These are phyloP conservation scores for Tenthredo livida DNA, from an alignment of 2,888 invertebrate species.

Conservation along the genomic window DNA sequence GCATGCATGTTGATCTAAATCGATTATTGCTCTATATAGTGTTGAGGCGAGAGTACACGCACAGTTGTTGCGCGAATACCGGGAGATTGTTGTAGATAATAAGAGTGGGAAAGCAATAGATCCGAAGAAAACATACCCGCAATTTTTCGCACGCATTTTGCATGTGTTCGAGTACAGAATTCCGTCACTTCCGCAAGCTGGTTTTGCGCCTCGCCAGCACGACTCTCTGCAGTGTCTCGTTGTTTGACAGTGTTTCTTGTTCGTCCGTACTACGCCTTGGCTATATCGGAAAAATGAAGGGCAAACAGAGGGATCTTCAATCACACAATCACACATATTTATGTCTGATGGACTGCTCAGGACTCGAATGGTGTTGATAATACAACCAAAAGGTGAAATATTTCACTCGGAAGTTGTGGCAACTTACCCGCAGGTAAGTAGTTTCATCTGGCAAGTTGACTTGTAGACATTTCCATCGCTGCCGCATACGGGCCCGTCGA, in stretches of 20 bases:
- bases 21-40: not conserved
- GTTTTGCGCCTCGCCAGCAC: slow-evolving; percentile 93
- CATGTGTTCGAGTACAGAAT: slow-evolving; percentile 94
- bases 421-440: slow-evolving; percentile 91
- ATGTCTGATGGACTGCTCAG: not conserved
- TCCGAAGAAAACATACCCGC: slow-evolving; percentile 83
- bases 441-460: slow-evolving; percentile 95
- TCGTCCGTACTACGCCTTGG: slow-evolving; percentile 91
- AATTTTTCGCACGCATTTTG: slow-evolving; percentile 95
- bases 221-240: slow-evolving; percentile 94
- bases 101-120: not conserved
- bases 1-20: not conserved
- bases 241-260: slow-evolving; percentile 94
- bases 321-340: not conserved
- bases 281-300: slow-evolving; percentile 74
- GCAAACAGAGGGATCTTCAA: slow-evolving; percentile 6
- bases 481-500: slow-evolving; percentile 95
- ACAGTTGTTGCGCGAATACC: not conserved
- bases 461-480: slow-evolving; percentile 96
- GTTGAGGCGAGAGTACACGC: not conserved
- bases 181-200: slow-evolving; percentile 94
- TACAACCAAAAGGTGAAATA: not conserved
- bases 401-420: not conserved
- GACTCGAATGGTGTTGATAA: not conserved
- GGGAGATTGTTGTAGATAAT: not conserved